phyloP scores from a whole-genome alignment of 2,797 vertebrate species.

The Takifugu rubripes region DNA sequence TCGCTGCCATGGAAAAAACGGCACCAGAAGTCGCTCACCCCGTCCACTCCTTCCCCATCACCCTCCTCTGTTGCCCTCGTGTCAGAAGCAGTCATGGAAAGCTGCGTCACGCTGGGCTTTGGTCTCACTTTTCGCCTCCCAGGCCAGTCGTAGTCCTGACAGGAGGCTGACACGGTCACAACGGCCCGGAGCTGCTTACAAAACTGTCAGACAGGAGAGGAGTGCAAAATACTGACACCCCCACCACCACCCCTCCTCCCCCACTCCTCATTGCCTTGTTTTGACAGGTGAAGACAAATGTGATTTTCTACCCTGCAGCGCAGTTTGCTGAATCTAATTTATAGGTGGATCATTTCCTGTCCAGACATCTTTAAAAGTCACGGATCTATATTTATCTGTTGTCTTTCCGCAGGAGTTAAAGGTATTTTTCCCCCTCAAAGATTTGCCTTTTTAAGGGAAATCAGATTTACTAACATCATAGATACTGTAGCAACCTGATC shows the following conservation, averaged over 20 bases:
- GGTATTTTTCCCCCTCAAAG: no score
- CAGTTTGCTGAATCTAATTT: no score
- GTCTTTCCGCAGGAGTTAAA: no score
- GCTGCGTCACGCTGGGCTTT: constrained; percentile 49
- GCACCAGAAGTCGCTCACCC: constrained; percentile 20
- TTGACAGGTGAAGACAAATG: no score
- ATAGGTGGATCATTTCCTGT: no score
- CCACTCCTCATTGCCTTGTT: no score
- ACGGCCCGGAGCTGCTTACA: constrained; percentile 38
- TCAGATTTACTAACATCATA: no score
- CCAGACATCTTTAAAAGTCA: no score
- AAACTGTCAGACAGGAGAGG: constrained; percentile 48
- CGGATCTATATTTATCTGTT: no score
- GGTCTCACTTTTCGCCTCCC: constrained; percentile 13
- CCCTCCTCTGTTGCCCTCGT: background rate
- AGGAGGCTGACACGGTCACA: constrained; percentile 25
- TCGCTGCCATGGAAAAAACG: constrained; percentile 70
- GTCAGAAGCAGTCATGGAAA: constrained; percentile 21
- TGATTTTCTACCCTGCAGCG: no score
- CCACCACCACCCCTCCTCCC: background rate
- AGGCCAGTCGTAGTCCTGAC: constrained; percentile 30
- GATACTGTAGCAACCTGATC: no score
- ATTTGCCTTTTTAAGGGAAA: no score
- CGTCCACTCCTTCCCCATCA: background rate
- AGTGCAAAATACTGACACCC: constrained; percentile 19